A percentile compares a stretch with the other conserved stretches of the same genome.
Evolutionary conservation across 2,113 vertebrate species (phyloP).

Genomic region (Tragelaphus buxtoni): DNA sequence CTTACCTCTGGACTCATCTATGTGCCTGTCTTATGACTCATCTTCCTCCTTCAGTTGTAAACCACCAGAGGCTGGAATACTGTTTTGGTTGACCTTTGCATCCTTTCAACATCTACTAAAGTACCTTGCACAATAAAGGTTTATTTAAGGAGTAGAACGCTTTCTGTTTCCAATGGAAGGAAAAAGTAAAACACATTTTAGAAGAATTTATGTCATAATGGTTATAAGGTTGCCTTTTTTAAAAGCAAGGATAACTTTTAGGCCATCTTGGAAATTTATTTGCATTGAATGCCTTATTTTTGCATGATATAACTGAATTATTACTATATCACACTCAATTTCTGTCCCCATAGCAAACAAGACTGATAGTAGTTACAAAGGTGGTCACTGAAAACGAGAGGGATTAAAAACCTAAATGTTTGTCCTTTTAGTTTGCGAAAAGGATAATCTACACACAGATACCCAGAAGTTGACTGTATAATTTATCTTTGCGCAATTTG

Average conservation of each 20-base stretch:
- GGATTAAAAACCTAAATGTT: neutral
- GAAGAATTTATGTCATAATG: neutral
- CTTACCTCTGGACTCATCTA: neutral
- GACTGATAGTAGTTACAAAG: neutral
- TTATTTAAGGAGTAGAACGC: neutral
- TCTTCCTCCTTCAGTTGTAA: neutral
- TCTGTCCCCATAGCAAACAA: neutral
- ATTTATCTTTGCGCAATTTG: conserved; percentile 59
- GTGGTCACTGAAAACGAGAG: conserved; percentile 6
- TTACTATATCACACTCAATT: neutral
- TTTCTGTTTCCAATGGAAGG: neutral
- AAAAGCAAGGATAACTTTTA: neutral
- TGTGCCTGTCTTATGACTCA: neutral
- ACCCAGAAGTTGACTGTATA: neutral
- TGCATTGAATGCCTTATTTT: neutral
- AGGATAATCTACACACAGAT: neutral
- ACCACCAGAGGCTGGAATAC: neutral
- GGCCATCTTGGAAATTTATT: neutral
- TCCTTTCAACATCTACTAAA: neutral
- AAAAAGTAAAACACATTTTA: neutral
- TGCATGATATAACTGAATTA: neutral
- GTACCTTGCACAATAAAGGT: neutral
- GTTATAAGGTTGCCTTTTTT: neutral
- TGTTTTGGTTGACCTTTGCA: conserved; percentile 9
- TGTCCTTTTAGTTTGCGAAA: conserved; percentile 5